Percentiles rank a stretch among this genome's conserved stretches.
Conservation (phyloP, 2,797 vertebrate species). For the Ciconia nigra region DNA sequence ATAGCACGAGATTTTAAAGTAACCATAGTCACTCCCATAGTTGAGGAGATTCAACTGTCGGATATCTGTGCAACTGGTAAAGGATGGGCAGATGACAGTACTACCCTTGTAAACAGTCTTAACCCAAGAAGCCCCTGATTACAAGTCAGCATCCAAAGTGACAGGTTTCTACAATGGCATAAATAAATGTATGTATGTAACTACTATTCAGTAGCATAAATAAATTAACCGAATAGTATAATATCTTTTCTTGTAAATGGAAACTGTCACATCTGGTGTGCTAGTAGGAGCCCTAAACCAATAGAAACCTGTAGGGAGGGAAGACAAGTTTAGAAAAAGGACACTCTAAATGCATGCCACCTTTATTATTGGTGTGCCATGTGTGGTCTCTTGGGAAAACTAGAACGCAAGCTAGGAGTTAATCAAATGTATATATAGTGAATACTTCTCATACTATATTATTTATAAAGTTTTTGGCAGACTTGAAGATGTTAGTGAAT, state of each 20-base stretch:
- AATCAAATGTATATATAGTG: not conserved
- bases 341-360: not conserved
- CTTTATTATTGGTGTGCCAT: not conserved
- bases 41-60: not conserved
- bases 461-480: not conserved
- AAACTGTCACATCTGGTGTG: not conserved
- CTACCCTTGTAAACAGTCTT: not conserved
- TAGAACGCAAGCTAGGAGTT: not conserved
- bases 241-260: not conserved
- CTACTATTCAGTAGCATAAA: not conserved
- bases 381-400: not conserved
- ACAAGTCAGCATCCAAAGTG: not conserved
- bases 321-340: not conserved
- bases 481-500: not conserved
- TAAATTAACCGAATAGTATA: not conserved
- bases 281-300: not conserved
- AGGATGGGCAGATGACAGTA: not conserved
- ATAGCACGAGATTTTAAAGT: not conserved
- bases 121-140: not conserved
- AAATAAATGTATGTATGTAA: no score
- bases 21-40: not conserved
- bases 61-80: not conserved
- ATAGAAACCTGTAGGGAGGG: not conserved
- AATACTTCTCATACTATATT: not conserved
- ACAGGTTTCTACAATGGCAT: not conserved